A percentile compares a stretch with the other conserved stretches of the same genome.
phyloP scores from a whole-genome alignment of 2,888 invertebrate species.

The Lagria hirta region DNA sequence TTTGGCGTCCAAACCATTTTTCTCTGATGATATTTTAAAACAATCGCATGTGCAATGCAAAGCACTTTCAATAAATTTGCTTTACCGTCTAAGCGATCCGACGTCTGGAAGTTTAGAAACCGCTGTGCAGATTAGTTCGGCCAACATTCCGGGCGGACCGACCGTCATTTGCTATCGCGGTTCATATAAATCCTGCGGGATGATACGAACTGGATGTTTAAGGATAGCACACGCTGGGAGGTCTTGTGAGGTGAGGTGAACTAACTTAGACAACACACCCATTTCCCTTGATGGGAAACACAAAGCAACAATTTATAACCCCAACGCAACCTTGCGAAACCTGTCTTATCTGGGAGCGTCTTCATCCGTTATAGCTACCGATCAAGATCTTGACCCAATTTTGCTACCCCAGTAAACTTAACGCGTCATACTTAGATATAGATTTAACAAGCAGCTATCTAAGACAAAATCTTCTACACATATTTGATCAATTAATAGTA shows the following conservation, averaged over 20 bases:
- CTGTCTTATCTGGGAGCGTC: constrained; percentile 21
- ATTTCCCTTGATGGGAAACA: constrained; percentile 10
- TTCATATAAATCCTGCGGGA: constrained; percentile 27
- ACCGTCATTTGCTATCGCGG: constrained; percentile 31
- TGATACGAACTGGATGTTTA: constrained; percentile 25
- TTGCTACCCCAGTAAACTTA: no score
- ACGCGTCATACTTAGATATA: no score
- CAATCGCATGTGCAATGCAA: constrained; percentile 11
- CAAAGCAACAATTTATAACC: constrained; percentile 25
- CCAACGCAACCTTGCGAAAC: constrained; percentile 17
- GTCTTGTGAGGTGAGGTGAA: constrained; percentile 18
- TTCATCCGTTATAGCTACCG: constrained; percentile 18
- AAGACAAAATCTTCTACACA: no score
- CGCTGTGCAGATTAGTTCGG: constrained; percentile 27
- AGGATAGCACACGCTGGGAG: no score
- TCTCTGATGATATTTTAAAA: no score
- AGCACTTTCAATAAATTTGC: constrained; percentile 23
- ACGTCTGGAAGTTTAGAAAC: constrained; percentile 25
- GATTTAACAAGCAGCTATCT: no score
- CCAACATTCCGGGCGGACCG: constrained; percentile 26
- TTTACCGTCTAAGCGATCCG: constrained; percentile 10
- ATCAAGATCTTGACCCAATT: constrained; percentile 23
- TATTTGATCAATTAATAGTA: no score
- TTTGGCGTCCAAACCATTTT: no score
- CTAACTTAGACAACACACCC: constrained; percentile 21